A percentile compares a stretch with the other conserved stretches of the same genome.
Conservation (phyloP, 1,140 invertebrate genomes). For the Megalonaias nervosa region DNA sequence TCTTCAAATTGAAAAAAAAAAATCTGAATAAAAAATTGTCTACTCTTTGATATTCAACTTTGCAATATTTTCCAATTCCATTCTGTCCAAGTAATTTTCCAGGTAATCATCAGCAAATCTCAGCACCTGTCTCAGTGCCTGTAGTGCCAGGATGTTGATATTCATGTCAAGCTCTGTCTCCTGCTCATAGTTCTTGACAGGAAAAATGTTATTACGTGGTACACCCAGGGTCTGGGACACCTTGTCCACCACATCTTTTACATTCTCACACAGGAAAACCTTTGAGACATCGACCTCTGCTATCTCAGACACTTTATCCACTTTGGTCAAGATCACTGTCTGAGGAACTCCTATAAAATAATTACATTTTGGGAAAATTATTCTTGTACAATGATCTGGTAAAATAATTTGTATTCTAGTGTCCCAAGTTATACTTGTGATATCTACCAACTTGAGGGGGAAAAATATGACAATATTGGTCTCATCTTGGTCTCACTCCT, state of each 20-base stretch:
- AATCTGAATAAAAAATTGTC: too few species aligned
- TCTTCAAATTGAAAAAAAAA: too few species aligned
- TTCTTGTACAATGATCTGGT: too few species aligned
- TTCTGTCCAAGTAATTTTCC: not conserved
- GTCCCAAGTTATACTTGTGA: too few species aligned
- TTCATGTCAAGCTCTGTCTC: constrained; percentile 21
- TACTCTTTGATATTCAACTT: too few species aligned
- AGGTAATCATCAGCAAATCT: constrained; percentile 14
- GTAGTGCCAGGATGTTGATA: constrained; percentile 15
- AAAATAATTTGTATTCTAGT: too few species aligned
- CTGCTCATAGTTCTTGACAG: constrained; percentile 38
- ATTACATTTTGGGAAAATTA: not conserved
- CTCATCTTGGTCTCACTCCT: too few species aligned
- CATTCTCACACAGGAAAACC: not conserved
- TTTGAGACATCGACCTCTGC: constrained; percentile 5
- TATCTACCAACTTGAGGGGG: too few species aligned
- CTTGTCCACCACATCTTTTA: constrained; percentile 14
- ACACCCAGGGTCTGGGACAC: constrained; percentile 19
- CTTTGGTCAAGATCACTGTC: constrained; percentile 23
- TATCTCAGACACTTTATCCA: constrained; percentile 17
- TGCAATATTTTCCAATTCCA: not conserved
- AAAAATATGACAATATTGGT: too few species aligned
- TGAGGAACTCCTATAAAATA: constrained; percentile 15
- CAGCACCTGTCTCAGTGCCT: constrained; percentile 12
- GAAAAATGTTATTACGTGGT: constrained; percentile 17